Evolutionary conservation across 1,140 invertebrate species (phyloP).

Genomic region (Paralvinella palmiformis): DNA sequence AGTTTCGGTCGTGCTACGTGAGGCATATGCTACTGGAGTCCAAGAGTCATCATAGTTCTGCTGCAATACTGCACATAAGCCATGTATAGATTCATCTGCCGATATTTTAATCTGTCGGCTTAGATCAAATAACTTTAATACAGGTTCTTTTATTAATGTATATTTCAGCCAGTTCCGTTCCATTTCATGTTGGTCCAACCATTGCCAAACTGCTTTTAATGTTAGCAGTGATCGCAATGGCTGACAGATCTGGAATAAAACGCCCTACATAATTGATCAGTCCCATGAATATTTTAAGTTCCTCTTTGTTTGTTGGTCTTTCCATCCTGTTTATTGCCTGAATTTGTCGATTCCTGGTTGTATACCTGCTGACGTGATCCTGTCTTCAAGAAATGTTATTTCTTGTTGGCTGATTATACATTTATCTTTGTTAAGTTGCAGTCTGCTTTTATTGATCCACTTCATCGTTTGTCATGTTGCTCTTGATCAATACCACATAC

Average conservation of each 20-base stretch:
- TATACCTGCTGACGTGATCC: conserved; percentile 12
- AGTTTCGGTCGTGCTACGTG: conserved; percentile 32
- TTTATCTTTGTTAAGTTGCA: conserved; percentile 21
- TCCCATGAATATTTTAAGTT: conserved; percentile 21
- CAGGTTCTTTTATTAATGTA: conserved; percentile 22
- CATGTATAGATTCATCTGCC: conserved; percentile 31
- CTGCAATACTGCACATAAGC: conserved; percentile 46
- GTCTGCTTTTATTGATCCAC: too few species aligned
- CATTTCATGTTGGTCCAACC: conserved; percentile 8
- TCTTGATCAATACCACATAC: too few species aligned
- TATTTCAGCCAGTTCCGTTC: conserved; percentile 24
- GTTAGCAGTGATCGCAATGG: conserved; percentile 22
- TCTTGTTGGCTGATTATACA: conserved; percentile 18
- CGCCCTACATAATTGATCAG: conserved; percentile 20
- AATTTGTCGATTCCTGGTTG: conserved; percentile 16
- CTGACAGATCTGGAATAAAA: conserved; percentile 26
- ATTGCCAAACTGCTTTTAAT: background rate
- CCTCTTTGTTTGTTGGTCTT: conserved; percentile 16
- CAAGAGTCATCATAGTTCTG: conserved; percentile 38
- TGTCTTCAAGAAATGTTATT: conserved; percentile 15
- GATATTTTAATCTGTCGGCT: conserved; percentile 25
- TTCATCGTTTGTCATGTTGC: too few species aligned
- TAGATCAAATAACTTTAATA: conserved; percentile 29
- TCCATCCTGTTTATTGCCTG: conserved; percentile 14
- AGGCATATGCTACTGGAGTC: conserved; percentile 46